Evolutionary conservation across 2,888 invertebrate genomes (phyloP).

Genomic region (Pomacea canaliculata): DNA sequence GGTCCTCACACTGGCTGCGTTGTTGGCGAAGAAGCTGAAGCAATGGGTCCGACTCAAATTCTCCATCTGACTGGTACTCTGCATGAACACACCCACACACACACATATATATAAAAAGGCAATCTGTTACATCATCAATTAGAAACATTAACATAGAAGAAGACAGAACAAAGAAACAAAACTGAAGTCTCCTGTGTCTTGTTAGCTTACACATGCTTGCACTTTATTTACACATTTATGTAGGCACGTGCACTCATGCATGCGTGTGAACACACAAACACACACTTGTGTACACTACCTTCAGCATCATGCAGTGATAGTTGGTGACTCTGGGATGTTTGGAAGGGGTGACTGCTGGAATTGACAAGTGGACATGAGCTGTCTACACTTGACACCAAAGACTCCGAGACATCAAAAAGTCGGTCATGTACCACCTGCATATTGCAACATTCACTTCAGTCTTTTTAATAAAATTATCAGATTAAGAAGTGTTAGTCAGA

Average conservation of each 20-base stretch:
- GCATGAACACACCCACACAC: slow-evolving; percentile 25
- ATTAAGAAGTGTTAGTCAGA: no score
- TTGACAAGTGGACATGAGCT: slow-evolving; percentile 39
- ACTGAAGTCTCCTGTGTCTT: background rate
- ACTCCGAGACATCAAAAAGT: slow-evolving; percentile 49
- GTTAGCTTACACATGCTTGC: no score
- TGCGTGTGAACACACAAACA: background rate
- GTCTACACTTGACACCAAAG: slow-evolving; percentile 55
- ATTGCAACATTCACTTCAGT: no score
- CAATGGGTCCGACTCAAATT: slow-evolving; percentile 50
- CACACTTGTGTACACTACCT: background rate
- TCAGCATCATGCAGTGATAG: no score
- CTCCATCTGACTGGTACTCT: slow-evolving; percentile 49
- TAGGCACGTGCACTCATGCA: background rate
- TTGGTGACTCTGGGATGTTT: background rate
- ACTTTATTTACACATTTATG: no score
- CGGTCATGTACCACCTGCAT: slow-evolving; percentile 49
- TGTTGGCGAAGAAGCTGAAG: slow-evolving; percentile 52
- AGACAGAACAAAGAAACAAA: background rate
- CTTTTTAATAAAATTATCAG: no score
- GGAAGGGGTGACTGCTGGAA: background rate
- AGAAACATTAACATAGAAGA: background rate
- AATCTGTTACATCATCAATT: background rate
- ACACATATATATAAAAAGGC: background rate
- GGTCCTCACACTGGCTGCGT: slow-evolving; percentile 43